Conservation (phyloP, 2,797 vertebrate species). For the Enteromius fasciolatus region DNA sequence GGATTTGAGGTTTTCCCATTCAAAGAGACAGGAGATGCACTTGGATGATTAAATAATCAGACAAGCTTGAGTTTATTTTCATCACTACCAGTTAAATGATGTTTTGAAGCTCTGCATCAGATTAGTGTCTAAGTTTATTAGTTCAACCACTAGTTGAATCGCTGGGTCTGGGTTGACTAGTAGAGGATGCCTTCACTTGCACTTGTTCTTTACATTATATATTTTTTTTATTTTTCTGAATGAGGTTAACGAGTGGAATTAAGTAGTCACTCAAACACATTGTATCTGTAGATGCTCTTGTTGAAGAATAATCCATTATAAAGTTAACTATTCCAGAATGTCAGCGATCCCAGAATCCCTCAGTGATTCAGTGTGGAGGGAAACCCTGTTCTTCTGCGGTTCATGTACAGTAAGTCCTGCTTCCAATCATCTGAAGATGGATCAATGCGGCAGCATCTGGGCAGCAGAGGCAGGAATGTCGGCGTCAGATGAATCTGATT, state of each 20-base stretch:
- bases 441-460: conserved; percentile 37
- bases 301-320: neutral
- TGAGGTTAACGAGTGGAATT: neutral
- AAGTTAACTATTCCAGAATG: neutral
- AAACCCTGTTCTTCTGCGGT: conserved; percentile 9
- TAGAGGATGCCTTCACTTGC: neutral
- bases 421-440: conserved; percentile 31
- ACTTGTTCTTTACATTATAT: neutral
- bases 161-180: neutral
- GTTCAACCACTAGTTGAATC: neutral
- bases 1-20: too few relatives aligned
- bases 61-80: neutral
- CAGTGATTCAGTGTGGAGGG: neutral
- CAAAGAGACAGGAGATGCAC: too few relatives aligned
- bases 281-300: neutral
- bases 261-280: neutral
- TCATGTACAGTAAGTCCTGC: conserved; percentile 9
- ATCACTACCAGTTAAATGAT: too few relatives aligned
- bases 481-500: conserved; percentile 30
- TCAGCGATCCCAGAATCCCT: conserved; percentile 13
- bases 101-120: neutral
- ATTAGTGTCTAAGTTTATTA: neutral
- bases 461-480: conserved; percentile 27
- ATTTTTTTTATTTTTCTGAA: neutral
- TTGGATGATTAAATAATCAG: neutral